These are phyloP conservation scores for Thalassaphorura encarpata DNA, from an alignment of 1,140 invertebrate genomes.

Conservation along the genomic window DNA sequence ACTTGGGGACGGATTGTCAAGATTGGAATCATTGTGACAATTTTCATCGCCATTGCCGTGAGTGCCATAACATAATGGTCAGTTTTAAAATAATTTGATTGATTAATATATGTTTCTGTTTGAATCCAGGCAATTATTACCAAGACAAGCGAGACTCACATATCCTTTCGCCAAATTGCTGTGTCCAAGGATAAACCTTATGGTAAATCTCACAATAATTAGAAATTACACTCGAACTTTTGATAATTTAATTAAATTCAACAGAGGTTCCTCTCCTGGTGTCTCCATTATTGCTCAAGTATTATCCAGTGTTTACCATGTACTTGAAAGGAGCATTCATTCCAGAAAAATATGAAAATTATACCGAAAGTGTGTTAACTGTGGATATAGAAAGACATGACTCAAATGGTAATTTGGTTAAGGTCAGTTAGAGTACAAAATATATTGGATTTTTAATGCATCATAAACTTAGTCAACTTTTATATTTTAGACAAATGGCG, in stretches of 20 bases:
- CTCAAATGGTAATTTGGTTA: constrained; percentile 1
- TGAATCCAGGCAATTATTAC: constrained; percentile 11
- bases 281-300: not conserved
- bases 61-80: not conserved
- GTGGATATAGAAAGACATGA: constrained; percentile 14
- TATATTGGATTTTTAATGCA: not conserved
- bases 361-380: constrained; percentile 8
- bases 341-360: constrained; percentile 15
- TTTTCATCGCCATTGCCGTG: constrained; percentile 14
- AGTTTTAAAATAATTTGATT: not conserved
- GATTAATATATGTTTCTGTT: not conserved
- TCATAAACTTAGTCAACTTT: not conserved
- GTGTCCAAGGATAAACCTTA: constrained; percentile 2
- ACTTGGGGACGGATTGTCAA: constrained; percentile 22
- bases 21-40: constrained; percentile 11
- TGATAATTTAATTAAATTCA: not conserved
- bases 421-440: constrained; percentile 6
- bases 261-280: not conserved
- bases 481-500: not conserved
- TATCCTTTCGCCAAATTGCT: constrained; percentile 10
- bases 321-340: constrained; percentile 23
- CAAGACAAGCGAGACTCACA: constrained; percentile 1
- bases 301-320: constrained; percentile 22
- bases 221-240: not conserved
- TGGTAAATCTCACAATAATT: constrained; percentile 12